These are phyloP conservation scores for Polydrusus cervinus DNA, from an alignment of 2,888 invertebrate species.

Conservation along the genomic window DNA sequence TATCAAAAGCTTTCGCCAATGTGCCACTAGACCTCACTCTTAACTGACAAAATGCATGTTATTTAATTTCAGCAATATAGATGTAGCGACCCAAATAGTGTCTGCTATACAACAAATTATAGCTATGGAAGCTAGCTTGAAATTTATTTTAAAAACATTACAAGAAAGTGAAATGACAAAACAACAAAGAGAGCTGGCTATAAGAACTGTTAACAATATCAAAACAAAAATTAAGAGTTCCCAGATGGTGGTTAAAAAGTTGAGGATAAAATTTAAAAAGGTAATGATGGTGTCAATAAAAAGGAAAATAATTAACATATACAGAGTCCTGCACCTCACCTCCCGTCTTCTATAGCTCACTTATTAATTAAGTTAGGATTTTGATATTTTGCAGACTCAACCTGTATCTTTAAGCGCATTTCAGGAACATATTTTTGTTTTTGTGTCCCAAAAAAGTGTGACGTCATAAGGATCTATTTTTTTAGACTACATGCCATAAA, in stretches of 20 bases:
- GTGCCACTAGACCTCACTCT: too few relatives aligned
- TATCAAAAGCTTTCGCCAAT: too few relatives aligned
- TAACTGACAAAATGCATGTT: neutral
- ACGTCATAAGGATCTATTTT: too few relatives aligned
- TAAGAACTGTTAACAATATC: slow-evolving; percentile 20
- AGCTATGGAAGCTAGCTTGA: slow-evolving; percentile 75
- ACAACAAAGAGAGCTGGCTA: slow-evolving; percentile 50
- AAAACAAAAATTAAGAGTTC: slow-evolving; percentile 26
- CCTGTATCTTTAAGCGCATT: too few relatives aligned
- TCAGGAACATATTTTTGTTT: too few relatives aligned
- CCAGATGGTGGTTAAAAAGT: slow-evolving; percentile 28
- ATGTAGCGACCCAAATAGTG: slow-evolving; percentile 74
- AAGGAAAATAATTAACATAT: too few relatives aligned
- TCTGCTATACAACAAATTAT: slow-evolving; percentile 76
- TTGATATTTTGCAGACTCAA: too few relatives aligned
- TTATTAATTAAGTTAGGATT: too few relatives aligned
- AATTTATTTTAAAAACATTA: slow-evolving; percentile 73
- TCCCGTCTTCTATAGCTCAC: too few relatives aligned
- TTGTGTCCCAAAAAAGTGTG: too few relatives aligned
- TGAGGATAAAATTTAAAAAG: slow-evolving; percentile 12
- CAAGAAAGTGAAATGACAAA: slow-evolving; percentile 57
- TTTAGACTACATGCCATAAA: too few relatives aligned
- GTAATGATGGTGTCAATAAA: slow-evolving; percentile 28
- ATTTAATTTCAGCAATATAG: slow-evolving; percentile 71
- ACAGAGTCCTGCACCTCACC: too few relatives aligned